Base-by-base conservation (phyloP, 1,140 invertebrate species). In the Melanaphis sacchari region DNA sequence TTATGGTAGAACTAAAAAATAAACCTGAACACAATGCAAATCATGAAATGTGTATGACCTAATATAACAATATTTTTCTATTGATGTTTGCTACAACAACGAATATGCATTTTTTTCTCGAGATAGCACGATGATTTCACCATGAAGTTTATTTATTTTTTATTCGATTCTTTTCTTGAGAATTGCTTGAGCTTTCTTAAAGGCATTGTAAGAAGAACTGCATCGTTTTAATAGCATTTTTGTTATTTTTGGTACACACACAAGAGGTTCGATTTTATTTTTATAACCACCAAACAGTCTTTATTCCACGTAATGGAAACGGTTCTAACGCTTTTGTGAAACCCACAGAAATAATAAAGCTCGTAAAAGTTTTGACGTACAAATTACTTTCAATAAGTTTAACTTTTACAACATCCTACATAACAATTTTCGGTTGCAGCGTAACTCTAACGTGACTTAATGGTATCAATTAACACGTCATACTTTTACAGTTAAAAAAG, bases 301-400 rank as follows among this genome's bases (percentile, higher is more conserved):
- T 43, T 89, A 36, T 89, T 36, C 31, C n/a, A 38, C n/a, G 31
- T 46, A 91, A 36, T 91, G 43, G 91, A 93, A 93, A 93, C 91
- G 1, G 9, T 31, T 84, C 43, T 26, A 36, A 84, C 22, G 43
- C 54, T 82, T 46, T 49, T 82, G 36, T 38, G 22, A 52, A 52
- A 84, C 43, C 46, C 43, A 18, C n/a, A 46, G 43, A 93, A 93
- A 93, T 93, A 93, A 84, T 84, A 93, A 93, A 24, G 36, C 11
- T 82, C 81, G 36, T 84, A 49, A 90, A 81, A 21, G 76, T 46
- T 81, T 91, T 43, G 41, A 76, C 41, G 59, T 22, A 46, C 66
- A 93, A 93, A 93, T 82, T 31, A 46, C 81, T 52, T 36, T 82
- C n/a, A 52, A 93, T 40, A 84, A 93, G 46, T 81, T 46, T 2